phyloP scores from a whole-genome alignment of 1,140 invertebrate species.

The Bombus consobrinus region DNA sequence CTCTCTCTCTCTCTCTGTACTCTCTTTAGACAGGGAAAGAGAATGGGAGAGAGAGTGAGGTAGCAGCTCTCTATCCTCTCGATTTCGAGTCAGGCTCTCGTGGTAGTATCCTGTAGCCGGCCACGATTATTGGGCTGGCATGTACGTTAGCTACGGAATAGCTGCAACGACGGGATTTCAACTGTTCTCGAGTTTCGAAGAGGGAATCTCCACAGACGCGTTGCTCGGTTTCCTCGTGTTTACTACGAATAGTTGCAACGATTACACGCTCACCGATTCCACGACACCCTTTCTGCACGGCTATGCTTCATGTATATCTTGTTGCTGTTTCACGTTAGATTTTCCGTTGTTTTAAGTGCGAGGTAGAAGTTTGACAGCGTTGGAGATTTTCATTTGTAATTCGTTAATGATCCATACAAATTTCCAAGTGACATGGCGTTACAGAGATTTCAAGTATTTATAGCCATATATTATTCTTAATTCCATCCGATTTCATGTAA shows the following conservation, averaged over 20 bases:
- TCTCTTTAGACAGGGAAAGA: background rate
- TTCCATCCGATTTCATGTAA: no score
- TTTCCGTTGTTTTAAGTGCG: background rate
- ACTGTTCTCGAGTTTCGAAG: slow-evolving; percentile 24
- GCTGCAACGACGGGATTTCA: slow-evolving; percentile 41
- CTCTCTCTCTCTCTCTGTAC: slow-evolving; percentile 20
- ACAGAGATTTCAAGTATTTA: no score
- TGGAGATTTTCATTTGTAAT: no score
- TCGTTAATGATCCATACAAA: no score
- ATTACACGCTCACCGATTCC: background rate
- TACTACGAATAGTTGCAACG: background rate
- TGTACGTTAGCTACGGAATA: slow-evolving; percentile 46
- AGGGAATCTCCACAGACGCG: background rate
- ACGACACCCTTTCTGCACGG: background rate
- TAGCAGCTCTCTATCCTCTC: slow-evolving; percentile 42
- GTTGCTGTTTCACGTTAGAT: background rate
- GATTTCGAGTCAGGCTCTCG: slow-evolving; percentile 46
- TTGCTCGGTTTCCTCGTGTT: background rate
- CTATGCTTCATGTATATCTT: background rate
- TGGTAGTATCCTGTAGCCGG: slow-evolving; percentile 57
- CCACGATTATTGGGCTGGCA: slow-evolving; percentile 68
- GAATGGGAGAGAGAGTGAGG: background rate
- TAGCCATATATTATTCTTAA: no score
- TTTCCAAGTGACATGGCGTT: no score
- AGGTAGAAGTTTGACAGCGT: background rate